Evolutionary conservation across 2,888 invertebrate genomes (phyloP), one percentile per base, ranked within the genome.

Genomic region (Latheticus oryzae): DNA sequence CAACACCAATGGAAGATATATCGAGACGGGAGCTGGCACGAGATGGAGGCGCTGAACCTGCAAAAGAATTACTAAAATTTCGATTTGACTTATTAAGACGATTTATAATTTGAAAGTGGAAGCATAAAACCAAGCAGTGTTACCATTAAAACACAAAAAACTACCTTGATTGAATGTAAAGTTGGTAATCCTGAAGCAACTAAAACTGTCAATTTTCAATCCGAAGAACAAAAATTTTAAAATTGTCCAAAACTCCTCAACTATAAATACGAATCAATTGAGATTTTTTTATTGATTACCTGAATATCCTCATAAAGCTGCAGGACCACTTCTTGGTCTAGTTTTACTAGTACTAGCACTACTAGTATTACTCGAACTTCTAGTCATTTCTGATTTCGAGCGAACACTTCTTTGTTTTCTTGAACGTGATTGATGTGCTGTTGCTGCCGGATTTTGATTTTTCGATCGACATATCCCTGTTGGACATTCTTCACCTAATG

Each of bases 401-500:
- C 76, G 67, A 67, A 21, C 70, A 63, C 45, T 71, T 59, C 32
- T 71, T 55, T 28, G 63, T n/a, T 66, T 64, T 26, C 71, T 62
- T n/a, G n/a, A n/a, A 38, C 73, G 62, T 0, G 63, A 61, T 4
- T 65, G 64, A 13, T 69, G 7, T 8, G 26, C 30, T 1, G 28
- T 62, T 30, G 70, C 64, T 38, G 12, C 58, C 7, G 45, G 32
- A 19, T 45, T 40, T 55, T 35, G 69, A 55, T 28, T 61, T 54
- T 60, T 61, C 48, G 80, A 80, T 23, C 84, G 78, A 68, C 85
- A 85, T 26, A 84, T 83, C 79, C 93, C 93, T 68, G 93, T 92
- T 3, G 93, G 94, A 79, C 93, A 94, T 67, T 88, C 87, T 70
- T 91, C 86, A 33, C 92, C 92, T 82, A 92, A 85, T 2, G 88